These are phyloP conservation scores for Scaptodrosophila lebanonensis DNA, from an alignment of 1,140 invertebrate genomes.

Conservation along the genomic window DNA sequence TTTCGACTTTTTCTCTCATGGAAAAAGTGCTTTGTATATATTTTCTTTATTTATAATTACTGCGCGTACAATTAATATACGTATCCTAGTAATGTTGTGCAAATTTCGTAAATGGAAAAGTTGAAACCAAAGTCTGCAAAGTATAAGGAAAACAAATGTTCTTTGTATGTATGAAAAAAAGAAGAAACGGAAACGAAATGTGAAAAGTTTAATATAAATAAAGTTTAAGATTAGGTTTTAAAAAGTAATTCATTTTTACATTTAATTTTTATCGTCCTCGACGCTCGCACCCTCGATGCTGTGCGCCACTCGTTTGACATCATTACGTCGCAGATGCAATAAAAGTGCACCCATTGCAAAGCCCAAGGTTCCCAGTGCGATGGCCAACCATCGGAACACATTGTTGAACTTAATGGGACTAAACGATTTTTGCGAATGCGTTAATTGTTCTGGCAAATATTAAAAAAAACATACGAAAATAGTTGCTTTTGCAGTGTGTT, in stretches of 20 bases:
- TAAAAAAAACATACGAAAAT: slow-evolving; percentile 71
- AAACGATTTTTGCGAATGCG: no score
- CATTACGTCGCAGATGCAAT: slow-evolving; percentile 14
- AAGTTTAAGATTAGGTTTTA: no score
- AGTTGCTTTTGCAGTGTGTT: slow-evolving; percentile 78
- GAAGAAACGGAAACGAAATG: neutral
- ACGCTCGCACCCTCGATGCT: neutral
- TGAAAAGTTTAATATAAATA: slow-evolving; percentile 12
- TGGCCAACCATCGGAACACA: slow-evolving; percentile 34
- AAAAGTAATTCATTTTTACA: neutral
- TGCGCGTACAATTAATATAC: slow-evolving; percentile 8
- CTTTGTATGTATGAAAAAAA: neutral
- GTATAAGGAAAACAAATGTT: neutral
- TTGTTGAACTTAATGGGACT: slow-evolving; percentile 35
- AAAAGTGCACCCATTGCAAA: slow-evolving; percentile 16
- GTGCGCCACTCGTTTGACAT: slow-evolving; percentile 23
- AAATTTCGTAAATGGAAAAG: slow-evolving; percentile 13
- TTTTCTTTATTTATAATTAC: slow-evolving; percentile 23
- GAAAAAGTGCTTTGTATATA: slow-evolving; percentile 20
- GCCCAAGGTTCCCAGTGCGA: slow-evolving; percentile 31
- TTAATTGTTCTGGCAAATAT: no score
- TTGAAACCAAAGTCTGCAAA: slow-evolving; percentile 31
- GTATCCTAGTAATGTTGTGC: slow-evolving; percentile 2
- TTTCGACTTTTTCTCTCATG: neutral
- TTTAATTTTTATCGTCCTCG: neutral